Conservation (phyloP, 1,140 invertebrate genomes). For the Papilio glaucus region DNA sequence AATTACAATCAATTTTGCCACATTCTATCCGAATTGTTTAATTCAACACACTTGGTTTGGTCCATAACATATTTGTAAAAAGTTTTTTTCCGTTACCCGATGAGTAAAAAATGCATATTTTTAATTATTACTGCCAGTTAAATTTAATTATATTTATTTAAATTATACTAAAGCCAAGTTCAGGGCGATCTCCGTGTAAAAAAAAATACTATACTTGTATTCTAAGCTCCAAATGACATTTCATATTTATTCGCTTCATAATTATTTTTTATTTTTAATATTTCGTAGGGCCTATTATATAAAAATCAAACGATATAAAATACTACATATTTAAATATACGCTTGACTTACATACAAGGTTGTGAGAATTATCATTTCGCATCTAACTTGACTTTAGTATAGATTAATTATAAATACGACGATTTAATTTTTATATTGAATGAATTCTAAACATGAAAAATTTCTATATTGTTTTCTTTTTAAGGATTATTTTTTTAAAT, state of each 20-base stretch:
- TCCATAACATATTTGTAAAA: conserved; percentile 28
- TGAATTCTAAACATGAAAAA: too few species aligned
- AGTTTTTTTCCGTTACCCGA: too few species aligned
- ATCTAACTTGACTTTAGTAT: neutral
- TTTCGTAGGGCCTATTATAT: neutral
- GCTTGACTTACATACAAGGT: neutral
- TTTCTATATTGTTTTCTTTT: neutral
- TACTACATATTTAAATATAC: neutral
- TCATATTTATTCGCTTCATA: neutral
- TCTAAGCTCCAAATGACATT: too few species aligned
- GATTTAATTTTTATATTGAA: too few species aligned
- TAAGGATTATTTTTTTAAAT: neutral
- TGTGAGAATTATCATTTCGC: conserved; percentile 5
- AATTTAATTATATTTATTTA: neutral
- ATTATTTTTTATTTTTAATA: neutral
- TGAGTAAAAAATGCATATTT: neutral
- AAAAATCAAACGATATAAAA: neutral
- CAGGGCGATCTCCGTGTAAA: neutral
- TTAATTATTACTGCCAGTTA: neutral
- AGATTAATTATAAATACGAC: neutral
- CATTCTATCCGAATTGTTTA: too few species aligned
- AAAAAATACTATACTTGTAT: too few species aligned
- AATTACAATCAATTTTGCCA: too few species aligned
- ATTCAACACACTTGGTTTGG: conserved; percentile 17
- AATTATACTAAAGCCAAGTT: neutral